A percentile compares a stretch with the other conserved stretches of the same genome.
phyloP scores from a whole-genome alignment of 1,140 invertebrate genomes.

The Trialeurodes vaporariorum region DNA sequence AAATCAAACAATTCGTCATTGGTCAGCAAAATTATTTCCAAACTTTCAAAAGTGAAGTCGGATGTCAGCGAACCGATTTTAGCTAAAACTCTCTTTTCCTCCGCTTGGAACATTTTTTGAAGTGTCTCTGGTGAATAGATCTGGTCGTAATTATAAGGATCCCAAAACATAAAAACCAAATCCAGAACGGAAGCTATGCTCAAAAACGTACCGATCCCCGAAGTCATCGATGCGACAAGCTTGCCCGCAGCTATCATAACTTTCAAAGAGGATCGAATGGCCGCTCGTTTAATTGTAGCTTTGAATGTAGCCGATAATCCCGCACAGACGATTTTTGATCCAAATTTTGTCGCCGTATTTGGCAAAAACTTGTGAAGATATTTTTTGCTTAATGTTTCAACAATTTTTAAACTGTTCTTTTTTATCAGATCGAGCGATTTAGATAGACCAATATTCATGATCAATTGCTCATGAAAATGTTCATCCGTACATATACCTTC shows the following conservation, averaged over 20 bases:
- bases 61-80: neutral
- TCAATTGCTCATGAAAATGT: neutral
- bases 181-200: neutral
- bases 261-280: neutral
- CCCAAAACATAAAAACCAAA: constrained; percentile 4
- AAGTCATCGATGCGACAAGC: neutral
- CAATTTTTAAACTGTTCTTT: neutral
- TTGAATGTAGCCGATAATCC: neutral
- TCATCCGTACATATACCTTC: neutral
- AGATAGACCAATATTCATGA: neutral
- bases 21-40: neutral
- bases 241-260: neutral
- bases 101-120: neutral
- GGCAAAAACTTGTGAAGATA: neutral
- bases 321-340: neutral
- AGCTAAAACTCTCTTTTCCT: neutral
- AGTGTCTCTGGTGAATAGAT: neutral
- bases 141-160: neutral
- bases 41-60: neutral
- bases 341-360: neutral
- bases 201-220: neutral
- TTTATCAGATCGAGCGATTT: neutral
- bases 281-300: neutral
- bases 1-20: neutral
- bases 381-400: neutral